Evolutionary conservation across 2,113 vertebrate species (phyloP).

Genomic region (human (Homo sapiens)): GRCh38 chr15:99080001-99080500

Average conservation of each 20-base stretch:
- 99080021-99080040: not conserved
- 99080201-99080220: not conserved
- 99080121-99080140: slow-evolving; percentile 2
- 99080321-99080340: not conserved
- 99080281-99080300: not conserved
- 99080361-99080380: not conserved
- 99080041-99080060: not conserved
- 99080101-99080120: not conserved
- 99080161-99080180: not conserved
- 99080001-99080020: not conserved
- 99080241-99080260: not conserved
- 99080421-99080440: slow-evolving; percentile 5
- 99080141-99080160: not conserved
- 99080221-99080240: slow-evolving; percentile 39
- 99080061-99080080: too few relatives aligned
- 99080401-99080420: not conserved
- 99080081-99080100: not conserved
- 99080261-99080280: not conserved
- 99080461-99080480: not conserved
- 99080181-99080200: slow-evolving; percentile 3
- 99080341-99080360: not conserved
- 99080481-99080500: not conserved
- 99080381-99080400: not conserved
- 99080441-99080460: slow-evolving; percentile 18
- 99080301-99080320: not conserved